Percentiles rank a stretch among this genome's conserved stretches.
phyloP scores from a whole-genome alignment of 2,113 vertebrate genomes.

The cattle (Bos taurus) region DNA sequence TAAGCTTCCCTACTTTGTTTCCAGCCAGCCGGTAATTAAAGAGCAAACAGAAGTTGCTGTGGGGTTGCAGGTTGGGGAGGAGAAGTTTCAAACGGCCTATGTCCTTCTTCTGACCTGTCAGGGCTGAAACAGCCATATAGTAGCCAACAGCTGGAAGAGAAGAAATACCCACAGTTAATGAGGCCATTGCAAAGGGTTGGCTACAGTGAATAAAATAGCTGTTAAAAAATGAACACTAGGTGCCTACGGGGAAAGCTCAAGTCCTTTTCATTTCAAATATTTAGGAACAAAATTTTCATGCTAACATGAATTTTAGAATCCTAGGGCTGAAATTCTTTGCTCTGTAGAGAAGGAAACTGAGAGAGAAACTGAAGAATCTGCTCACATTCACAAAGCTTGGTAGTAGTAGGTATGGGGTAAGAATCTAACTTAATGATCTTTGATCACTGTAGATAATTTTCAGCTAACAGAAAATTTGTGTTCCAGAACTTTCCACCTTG shows the following conservation, averaged over 20 bases:
- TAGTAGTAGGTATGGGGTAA: not conserved
- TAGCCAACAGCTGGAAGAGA: constrained; percentile 83
- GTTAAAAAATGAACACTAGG: constrained; percentile 4
- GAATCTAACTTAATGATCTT: not conserved
- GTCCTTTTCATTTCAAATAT: constrained; percentile 8
- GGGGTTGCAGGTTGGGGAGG: constrained; percentile 82
- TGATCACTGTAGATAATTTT: not conserved
- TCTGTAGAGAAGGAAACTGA: not conserved
- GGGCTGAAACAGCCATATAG: constrained; percentile 91
- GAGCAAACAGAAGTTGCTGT: constrained; percentile 88
- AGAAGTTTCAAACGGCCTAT: constrained; percentile 87
- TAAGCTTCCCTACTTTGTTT: constrained; percentile 85
- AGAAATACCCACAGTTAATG: not conserved
- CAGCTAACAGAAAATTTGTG: not conserved
- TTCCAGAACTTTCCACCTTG: not conserved
- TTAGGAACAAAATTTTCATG: not conserved
- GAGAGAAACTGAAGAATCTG: not conserved
- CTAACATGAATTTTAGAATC: not conserved
- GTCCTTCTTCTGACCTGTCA: constrained; percentile 81
- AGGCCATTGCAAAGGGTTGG: not conserved
- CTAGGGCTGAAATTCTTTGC: not conserved
- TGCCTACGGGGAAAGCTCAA: constrained; percentile 8
- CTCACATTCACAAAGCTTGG: not conserved
- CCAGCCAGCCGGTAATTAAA: constrained; percentile 90
- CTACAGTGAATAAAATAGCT: not conserved